Evolutionary conservation across 2,113 vertebrate genomes (phyloP), one percentile per base, ranked within the genome.

Genomic region (Axis porcinus): DNA sequence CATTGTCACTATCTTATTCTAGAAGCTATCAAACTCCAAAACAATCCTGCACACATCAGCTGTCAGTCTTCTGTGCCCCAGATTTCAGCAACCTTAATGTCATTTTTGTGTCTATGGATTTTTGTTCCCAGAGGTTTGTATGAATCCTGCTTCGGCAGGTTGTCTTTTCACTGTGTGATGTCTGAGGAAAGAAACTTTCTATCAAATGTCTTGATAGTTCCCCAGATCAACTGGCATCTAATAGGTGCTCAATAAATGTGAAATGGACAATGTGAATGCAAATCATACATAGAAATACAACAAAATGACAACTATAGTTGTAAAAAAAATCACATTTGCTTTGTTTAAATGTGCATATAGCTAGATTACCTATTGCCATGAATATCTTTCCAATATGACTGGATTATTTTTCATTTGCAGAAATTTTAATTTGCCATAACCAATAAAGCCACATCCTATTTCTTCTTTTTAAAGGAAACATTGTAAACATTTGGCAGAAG

Each of bases 21-120:
- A 40, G 30, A 55, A 11, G 19, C 7, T 76, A 45, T 74, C 5
- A 16, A 2, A 14, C 3, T 30, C 3, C 11, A 30, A 3, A 30
- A 78, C 25, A 64, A 57, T 6, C 4, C 27, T 0, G 23, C 6
- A 8, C 0, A 1, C 7, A 30, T 19, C 6, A 30, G 30, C 19
- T 23, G 1, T 36, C 30, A 3, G 17, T n/a, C 5, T 25, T 43
- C 4, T 19, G 6, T 14, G n/a, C 2, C 12, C 79, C 47, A 21
- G 55, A 55, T 9, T 47, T 30, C 23, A 78, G 21, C 36, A 64
- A 45, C 6, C 16, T 16, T 45, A 5, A 30, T 19, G 9, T 17
- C 13, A 17, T 30, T 74, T 45, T 28, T 62, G 19, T 45, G n/a
- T 79, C 86, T 43, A 6, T 54, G 23, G 40, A 43, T 15, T 40